Evolutionary conservation across 2,888 invertebrate species (phyloP).

Genomic region (Drosophila helvetica): DNA sequence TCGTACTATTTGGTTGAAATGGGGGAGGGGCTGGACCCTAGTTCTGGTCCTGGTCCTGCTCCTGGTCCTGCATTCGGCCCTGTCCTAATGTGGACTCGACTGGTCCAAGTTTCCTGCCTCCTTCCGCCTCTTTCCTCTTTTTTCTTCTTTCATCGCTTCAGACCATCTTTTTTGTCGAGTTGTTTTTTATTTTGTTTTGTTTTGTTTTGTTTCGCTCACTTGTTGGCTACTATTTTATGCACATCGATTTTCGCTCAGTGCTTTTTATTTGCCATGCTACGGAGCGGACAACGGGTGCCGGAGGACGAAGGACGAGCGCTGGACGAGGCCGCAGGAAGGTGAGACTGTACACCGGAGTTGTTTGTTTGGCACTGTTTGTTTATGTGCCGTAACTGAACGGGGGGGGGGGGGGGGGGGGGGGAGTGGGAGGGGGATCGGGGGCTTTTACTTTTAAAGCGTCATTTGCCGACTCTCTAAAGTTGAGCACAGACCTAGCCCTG

Average conservation of each 20-base stretch:
- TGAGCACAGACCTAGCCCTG: slow-evolving; percentile 43
- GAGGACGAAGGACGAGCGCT: not conserved
- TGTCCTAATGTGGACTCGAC: slow-evolving; percentile 32
- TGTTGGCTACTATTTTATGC: slow-evolving; percentile 78
- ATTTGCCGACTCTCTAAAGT: slow-evolving; percentile 59
- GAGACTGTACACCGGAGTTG: slow-evolving; percentile 48
- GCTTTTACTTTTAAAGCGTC: slow-evolving; percentile 59
- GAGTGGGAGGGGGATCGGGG: slow-evolving; percentile 5
- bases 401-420: not conserved
- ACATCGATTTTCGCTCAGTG: slow-evolving; percentile 80
- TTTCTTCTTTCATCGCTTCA: slow-evolving; percentile 7
- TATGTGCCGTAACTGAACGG: slow-evolving; percentile 66
- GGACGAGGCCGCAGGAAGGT: slow-evolving; percentile 19
- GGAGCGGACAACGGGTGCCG: not conserved
- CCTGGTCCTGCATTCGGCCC: slow-evolving; percentile 6
- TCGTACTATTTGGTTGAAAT: slow-evolving; percentile 23
- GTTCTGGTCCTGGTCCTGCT: not conserved
- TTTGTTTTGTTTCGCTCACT: slow-evolving; percentile 53
- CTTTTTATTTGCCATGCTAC: slow-evolving; percentile 70
- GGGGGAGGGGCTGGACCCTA: not conserved
- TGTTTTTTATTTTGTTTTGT: slow-evolving; percentile 15
- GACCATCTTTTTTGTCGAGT: slow-evolving; percentile 8
- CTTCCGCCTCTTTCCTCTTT: slow-evolving; percentile 19
- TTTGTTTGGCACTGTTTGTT: slow-evolving; percentile 69
- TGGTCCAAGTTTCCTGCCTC: slow-evolving; percentile 47